A percentile compares a stretch with the other conserved stretches of the same genome.
These are phyloP conservation scores for Potamarius usumacintae DNA, from an alignment of 2,113 vertebrate species.

Conservation along the genomic window DNA sequence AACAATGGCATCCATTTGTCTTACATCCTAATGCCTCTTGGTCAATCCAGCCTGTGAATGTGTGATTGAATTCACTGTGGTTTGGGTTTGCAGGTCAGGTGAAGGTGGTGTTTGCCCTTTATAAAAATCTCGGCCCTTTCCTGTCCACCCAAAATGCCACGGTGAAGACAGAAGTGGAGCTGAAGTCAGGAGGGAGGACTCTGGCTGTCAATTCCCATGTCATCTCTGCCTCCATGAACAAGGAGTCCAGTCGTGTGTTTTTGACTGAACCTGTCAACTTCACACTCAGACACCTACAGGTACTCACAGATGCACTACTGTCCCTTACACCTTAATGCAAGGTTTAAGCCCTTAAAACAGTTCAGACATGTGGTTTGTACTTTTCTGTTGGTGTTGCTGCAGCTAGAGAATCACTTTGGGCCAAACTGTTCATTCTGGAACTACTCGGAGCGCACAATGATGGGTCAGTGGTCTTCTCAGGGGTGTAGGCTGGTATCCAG, in stretches of 20 bases:
- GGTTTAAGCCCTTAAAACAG: neutral
- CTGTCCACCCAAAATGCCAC: slow-evolving; percentile 88
- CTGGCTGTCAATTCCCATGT: slow-evolving; percentile 90
- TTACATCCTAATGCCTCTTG: neutral
- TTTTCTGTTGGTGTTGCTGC: slow-evolving; percentile 27
- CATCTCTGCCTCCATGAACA: slow-evolving; percentile 91
- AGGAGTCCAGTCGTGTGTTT: slow-evolving; percentile 87
- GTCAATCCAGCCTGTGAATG: neutral
- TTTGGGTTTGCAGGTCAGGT: slow-evolving; percentile 70
- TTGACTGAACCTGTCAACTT: slow-evolving; percentile 89
- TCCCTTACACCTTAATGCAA: too few species aligned
- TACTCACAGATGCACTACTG: slow-evolving; percentile 47
- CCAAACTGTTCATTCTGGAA: slow-evolving; percentile 98
- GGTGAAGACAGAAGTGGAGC: slow-evolving; percentile 76
- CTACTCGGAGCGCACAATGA: slow-evolving; percentile 84
- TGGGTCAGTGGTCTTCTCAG: slow-evolving; percentile 89
- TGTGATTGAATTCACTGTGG: neutral
- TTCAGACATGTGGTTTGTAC: neutral
- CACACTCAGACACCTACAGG: slow-evolving; percentile 87
- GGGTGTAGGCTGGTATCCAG: slow-evolving; percentile 86
- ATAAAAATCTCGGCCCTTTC: slow-evolving; percentile 88
- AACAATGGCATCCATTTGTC: neutral
- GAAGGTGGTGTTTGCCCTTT: slow-evolving; percentile 88
- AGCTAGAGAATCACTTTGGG: slow-evolving; percentile 91
- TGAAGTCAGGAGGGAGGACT: slow-evolving; percentile 64